Evolutionary conservation across 2,888 invertebrate species (phyloP), one percentile per base, ranked within the genome.

Genomic region (Nemapogon koenigi): DNA sequence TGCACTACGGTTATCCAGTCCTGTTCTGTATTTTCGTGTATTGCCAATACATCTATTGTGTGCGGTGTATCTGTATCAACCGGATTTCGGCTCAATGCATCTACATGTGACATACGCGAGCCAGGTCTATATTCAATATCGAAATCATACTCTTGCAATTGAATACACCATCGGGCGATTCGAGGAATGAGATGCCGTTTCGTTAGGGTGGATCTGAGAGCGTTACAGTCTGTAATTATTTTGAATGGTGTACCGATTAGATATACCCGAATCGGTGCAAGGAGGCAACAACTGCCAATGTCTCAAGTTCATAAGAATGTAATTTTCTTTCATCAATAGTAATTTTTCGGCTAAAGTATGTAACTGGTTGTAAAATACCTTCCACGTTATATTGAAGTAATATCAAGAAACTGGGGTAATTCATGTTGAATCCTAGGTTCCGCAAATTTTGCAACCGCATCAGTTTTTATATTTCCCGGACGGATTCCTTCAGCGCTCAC

Each of bases 101-200:
- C 55, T 1, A 53, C 53, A 29, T 58, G 59, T 2, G 44, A 11
- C 55, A 57, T 57, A 4, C 36, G 16, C 15, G 27, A 13, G 35
- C 48, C 48, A 0, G 50, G 16, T 16, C 47, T 32, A 18, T 49
- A 49, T 19, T 46, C 46, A 17, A 40, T 51, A 32, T 33, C 38
- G 30, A 25, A 51, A 28, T 42, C 37, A 25, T 33, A 44, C 26
- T 44, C 43, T 18, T 32, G 33, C 3, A 38, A 13, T 13, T 16
- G 16, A 10, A 16, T 35, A 40, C n/a, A 43, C 32, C 46, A 49
- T n/a, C 46, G 32, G n/a, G 42, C 27, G 26, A 50, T 44, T 3
- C 44, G 33, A 2, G 48, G 47, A 11, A 50, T 29, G 1, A 47
- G 19, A n/a, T 49, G 45, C 4, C 46, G n/a, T 28, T 51, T 48